phyloP scores from a whole-genome alignment of 1,140 invertebrate genomes.

The Heliconius eleuchia region DNA sequence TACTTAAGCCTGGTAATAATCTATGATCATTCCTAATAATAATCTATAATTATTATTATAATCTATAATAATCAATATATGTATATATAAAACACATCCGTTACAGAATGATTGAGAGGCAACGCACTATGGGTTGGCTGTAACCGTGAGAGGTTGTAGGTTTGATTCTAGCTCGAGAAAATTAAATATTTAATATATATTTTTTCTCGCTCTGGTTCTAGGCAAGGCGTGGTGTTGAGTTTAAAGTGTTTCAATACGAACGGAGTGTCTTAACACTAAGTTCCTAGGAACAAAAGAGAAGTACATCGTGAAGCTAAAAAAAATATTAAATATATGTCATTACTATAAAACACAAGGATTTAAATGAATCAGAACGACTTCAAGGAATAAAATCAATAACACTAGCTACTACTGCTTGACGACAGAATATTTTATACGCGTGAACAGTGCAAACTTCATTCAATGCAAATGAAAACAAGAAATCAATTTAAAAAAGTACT shows the following conservation, averaged over 20 bases:
- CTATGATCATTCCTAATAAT: not conserved
- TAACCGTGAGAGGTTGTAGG: too few relatives aligned
- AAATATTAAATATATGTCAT: not conserved
- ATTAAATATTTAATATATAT: not conserved
- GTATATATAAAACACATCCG: too few relatives aligned
- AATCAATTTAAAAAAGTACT: not conserved
- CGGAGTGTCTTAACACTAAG: not conserved
- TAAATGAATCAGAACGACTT: not conserved
- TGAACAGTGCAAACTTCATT: not conserved
- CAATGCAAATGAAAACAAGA: not conserved
- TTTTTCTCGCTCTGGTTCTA: not conserved
- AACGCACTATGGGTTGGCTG: too few relatives aligned
- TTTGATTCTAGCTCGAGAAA: not conserved
- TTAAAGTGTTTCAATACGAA: not conserved
- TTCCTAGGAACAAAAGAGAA: not conserved
- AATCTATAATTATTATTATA: too few relatives aligned
- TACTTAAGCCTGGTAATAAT: too few relatives aligned
- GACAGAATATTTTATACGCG: slow-evolving; percentile 14
- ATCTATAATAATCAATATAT: too few relatives aligned
- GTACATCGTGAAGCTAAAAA: not conserved
- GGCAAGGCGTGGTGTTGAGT: not conserved
- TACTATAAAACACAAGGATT: not conserved
- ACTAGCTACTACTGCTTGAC: not conserved
- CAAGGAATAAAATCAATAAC: slow-evolving; percentile 4
- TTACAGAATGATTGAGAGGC: too few relatives aligned